Percentiles rank a stretch among this genome's conserved stretches.
Evolutionary conservation across 2,888 invertebrate genomes (phyloP).

Genomic region (Spilosoma lubricipeda): DNA sequence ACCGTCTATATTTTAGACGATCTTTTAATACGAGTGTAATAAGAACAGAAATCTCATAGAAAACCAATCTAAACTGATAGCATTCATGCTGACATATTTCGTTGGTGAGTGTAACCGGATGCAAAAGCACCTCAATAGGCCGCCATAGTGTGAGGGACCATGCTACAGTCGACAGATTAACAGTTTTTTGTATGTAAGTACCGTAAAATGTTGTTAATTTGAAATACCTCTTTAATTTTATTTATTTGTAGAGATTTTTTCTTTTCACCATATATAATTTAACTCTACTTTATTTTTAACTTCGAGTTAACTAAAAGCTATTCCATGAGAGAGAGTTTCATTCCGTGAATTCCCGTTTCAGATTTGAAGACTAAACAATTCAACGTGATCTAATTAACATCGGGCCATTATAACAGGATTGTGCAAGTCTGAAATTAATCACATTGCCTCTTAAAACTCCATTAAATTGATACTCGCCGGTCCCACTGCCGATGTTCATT

Average conservation of each 20-base stretch:
- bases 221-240: too few species aligned
- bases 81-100: too few species aligned
- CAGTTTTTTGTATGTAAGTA: too few species aligned
- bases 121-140: too few species aligned
- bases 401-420: slow-evolving; percentile 33
- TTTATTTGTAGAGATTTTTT: too few species aligned
- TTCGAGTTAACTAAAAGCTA: not conserved
- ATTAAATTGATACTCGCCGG: slow-evolving; percentile 59
- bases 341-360: not conserved
- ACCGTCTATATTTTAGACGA: not conserved
- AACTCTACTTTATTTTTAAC: too few species aligned
- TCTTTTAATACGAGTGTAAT: not conserved
- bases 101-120: too few species aligned
- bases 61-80: too few species aligned
- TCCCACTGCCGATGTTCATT: slow-evolving; percentile 56
- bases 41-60: not conserved
- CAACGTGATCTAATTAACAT: slow-evolving; percentile 39
- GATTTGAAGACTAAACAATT: slow-evolving; percentile 28
- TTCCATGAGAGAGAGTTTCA: not conserved
- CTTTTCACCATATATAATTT: too few species aligned
- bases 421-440: slow-evolving; percentile 53
- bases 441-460: slow-evolving; percentile 68
- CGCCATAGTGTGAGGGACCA: too few species aligned
- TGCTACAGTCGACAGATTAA: too few species aligned
- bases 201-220: too few species aligned